Conservation (phyloP, 2,888 invertebrate species). For the Oligia latruncula region DNA sequence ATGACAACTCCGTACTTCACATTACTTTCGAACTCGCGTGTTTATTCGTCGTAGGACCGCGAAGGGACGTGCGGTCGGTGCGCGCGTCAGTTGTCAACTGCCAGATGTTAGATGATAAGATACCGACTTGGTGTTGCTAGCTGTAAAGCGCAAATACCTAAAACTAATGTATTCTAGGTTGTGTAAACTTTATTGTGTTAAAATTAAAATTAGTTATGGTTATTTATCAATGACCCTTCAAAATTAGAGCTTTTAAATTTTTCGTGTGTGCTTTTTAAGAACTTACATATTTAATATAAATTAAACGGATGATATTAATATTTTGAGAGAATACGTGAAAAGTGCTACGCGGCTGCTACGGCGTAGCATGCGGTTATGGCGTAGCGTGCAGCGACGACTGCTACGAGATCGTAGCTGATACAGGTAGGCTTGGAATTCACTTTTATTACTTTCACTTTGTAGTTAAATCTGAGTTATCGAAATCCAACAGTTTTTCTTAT, state of each 20-base stretch:
- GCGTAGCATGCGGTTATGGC: constrained; percentile 32
- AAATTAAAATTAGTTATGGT: background rate
- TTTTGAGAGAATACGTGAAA: background rate
- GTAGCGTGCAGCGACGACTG: constrained; percentile 19
- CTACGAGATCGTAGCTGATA: constrained; percentile 34
- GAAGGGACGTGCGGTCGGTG: constrained; percentile 56
- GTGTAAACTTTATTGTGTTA: background rate
- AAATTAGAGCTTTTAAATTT: background rate
- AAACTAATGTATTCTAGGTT: background rate
- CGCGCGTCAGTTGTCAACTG: constrained; percentile 64
- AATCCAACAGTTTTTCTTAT: background rate
- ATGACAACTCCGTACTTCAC: constrained; percentile 42
- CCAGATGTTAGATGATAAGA: constrained; percentile 71
- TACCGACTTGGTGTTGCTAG: constrained; percentile 63
- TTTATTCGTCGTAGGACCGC: constrained; percentile 22
- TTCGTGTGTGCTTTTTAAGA: background rate
- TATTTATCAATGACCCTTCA: background rate
- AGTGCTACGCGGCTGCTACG: constrained; percentile 10
- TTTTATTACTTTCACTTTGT: background rate
- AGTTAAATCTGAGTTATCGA: background rate
- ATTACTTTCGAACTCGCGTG: constrained; percentile 59
- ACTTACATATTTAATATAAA: background rate
- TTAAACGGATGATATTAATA: no score
- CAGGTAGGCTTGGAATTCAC: background rate
- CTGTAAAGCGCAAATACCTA: constrained; percentile 33